Evolutionary conservation across 1,140 invertebrate species (phyloP), one percentile per base, ranked within the genome.

Genomic region (Littorina saxatilis): DNA sequence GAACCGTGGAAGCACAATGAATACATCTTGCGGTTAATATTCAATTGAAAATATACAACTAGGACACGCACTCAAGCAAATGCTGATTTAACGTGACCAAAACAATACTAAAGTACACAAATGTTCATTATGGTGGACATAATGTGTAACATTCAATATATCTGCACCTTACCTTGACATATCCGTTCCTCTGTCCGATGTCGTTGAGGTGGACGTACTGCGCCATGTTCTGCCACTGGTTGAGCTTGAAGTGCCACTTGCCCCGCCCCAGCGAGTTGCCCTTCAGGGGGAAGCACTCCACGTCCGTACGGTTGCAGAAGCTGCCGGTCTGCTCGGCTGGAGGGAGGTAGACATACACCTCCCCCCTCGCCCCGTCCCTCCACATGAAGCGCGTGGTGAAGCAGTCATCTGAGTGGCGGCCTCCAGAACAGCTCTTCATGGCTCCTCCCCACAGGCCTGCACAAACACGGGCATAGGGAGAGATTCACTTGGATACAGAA

Each of bases 331-430:
- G n/a, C 0, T 32, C 7, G 15, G n/a, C n/a, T n/a, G 5, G 68
- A 29, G 27, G 77, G 73, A 72, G 74, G 70, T 80, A 87, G 80
- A 23, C 75, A 43, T 68, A 84, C 63, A 76, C 63, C 37, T 72
- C 82, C 63, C 78, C 80, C 11, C 15, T 80, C 15, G 79, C 20
- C 73, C 72, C 15, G 39, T 27, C 13, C 81, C 84, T 11, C 78
- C 80, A 81, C 83, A 86, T 77, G 0, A 82, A 82, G 40, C 87
- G 74, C 2, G 84, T 82, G 1, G 83, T 68, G 15, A 82, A 79
- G 9, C 83, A 82, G 50, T 83, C 84, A 11, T 75, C 73, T 0
- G 73, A 81, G 37, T 83, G 72, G 32, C 72, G 74, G 27, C 76
- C 80, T 2, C 78, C 82, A n/a, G 82, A 52, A 52, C 82, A 83